These are phyloP conservation scores for Drosophila borborema DNA, from an alignment of 2,888 invertebrate species.

Conservation along the genomic window DNA sequence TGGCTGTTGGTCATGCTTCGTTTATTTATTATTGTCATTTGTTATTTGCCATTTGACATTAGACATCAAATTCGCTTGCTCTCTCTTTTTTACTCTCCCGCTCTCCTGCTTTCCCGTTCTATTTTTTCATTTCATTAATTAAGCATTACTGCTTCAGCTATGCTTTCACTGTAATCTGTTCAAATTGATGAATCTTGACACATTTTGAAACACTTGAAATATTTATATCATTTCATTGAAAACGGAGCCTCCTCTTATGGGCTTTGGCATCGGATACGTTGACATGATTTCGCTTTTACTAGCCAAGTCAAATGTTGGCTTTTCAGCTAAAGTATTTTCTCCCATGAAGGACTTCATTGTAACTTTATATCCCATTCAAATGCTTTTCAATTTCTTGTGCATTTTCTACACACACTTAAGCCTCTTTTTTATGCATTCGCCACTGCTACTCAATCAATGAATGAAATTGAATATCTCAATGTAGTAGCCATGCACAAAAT, in stretches of 20 bases:
- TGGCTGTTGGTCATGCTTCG: constrained; percentile 57
- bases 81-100: not conserved
- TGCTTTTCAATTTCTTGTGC: not conserved
- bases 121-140: not conserved
- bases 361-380: not conserved
- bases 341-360: not conserved
- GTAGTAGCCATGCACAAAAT: not conserved
- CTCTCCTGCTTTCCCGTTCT: not conserved
- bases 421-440: not conserved
- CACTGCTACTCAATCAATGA: not conserved
- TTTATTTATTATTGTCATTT: constrained; percentile 50
- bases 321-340: not conserved
- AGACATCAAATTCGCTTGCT: constrained; percentile 5
- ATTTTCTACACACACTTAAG: not conserved
- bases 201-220: not conserved
- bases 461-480: not conserved
- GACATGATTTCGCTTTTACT: constrained; percentile 1
- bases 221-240: not conserved
- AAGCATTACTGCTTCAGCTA: not conserved
- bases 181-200: not conserved
- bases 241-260: not conserved
- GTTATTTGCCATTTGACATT: constrained; percentile 37
- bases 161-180: not conserved
- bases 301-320: not conserved
- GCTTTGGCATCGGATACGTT: not conserved